These are phyloP conservation scores for Donacobius atricapilla DNA, from an alignment of 2,113 vertebrate species.

Conservation along the genomic window DNA sequence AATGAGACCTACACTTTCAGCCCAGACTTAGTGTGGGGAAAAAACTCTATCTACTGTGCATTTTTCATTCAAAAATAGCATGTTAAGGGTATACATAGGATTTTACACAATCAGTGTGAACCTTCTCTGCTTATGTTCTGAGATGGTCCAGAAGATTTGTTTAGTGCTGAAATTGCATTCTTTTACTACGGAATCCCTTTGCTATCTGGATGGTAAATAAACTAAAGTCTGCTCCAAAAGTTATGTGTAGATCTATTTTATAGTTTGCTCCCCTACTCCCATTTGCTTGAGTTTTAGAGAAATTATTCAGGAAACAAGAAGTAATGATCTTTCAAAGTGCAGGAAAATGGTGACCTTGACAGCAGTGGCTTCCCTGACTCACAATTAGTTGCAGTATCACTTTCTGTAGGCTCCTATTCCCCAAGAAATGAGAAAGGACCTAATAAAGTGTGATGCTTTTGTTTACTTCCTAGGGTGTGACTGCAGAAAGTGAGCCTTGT, in stretches of 20 bases:
- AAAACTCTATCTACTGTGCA: not conserved
- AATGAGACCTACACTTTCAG: not conserved
- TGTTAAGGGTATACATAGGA: not conserved
- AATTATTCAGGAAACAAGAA: not conserved
- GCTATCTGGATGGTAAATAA: not conserved
- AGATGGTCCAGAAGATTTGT: not conserved
- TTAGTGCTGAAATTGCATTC: not conserved
- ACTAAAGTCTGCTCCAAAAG: not conserved
- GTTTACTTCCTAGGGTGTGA: not conserved
- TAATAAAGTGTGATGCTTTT: not conserved
- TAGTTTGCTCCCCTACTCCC: not conserved
- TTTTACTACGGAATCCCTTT: not conserved
- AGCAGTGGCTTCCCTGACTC: not conserved
- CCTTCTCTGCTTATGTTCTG: not conserved
- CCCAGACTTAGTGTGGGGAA: not conserved
- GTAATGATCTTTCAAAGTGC: not conserved
- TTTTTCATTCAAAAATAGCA: not conserved
- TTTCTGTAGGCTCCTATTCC: not conserved
- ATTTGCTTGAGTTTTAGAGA: not conserved
- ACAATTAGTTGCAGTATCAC: not conserved
- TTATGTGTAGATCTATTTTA: not conserved
- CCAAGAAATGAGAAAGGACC: not conserved
- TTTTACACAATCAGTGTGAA: not conserved
- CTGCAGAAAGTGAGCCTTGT: not conserved
- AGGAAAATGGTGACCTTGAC: not conserved